Base-by-base conservation (phyloP, 2,888 invertebrate species). In the Dioctria linearis region DNA sequence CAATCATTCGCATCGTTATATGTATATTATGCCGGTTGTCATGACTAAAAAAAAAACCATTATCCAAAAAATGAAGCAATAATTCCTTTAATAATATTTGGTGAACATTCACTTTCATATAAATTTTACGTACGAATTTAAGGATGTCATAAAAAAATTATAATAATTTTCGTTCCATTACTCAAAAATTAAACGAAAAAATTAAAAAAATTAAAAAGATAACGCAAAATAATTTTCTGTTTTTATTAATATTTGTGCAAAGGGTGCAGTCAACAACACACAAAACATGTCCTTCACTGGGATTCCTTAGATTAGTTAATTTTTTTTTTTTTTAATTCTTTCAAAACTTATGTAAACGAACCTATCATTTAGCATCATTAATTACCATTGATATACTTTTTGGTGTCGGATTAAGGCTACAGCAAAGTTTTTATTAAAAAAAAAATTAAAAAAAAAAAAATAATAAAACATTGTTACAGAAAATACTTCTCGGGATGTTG, bases 251-350 rank as follows among this genome's bases (percentile, higher is more conserved):
- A 79, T 67, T 63, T 78, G 82, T 83, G 82, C 83, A 82, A 78
- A 76, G 81, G 80, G 84, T 84, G 84, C 84, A 83, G 83, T 84
- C 84, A 84, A 84, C 84, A 84, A 83, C 82, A 84, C 83, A 84
- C 83, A 83, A 81, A 83, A 82, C 82, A 82, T 76, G 61, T 63
- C 76, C 63, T 76, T 75, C 79, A 80, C 80, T 71, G 78, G 79
- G 80, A 69, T 82, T 80, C 80, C 81, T 79, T 71, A 40, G 61
- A 57, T 59, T 69, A 40, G 42, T 59, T 57, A 54, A 54, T 66
- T 79, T 57, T 11, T 37, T 76, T 67, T 76, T 54, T 51, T 49
- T 76, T 69, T 63, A 43, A 79, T 78, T 59, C 59, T 78, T 80
- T 39, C 63, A 25, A 73, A 61, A 43, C 65, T 73, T 65, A 71